phyloP scores from a whole-genome alignment of 2,888 invertebrate genomes.

The Oxytorus armatus region DNA sequence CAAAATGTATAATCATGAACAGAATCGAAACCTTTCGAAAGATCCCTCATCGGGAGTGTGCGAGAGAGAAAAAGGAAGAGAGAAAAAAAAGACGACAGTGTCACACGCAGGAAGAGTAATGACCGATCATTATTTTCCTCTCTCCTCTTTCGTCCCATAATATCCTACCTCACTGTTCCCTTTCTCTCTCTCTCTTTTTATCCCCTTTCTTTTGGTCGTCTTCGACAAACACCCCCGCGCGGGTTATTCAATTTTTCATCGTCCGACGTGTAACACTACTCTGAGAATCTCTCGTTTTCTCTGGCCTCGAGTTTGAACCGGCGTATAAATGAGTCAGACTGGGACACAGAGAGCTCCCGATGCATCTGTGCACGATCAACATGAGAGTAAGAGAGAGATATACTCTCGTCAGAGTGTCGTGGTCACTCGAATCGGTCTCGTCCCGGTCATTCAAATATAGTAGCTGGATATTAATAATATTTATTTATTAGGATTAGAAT shows the following conservation, averaged over 20 bases:
- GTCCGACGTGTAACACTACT: slow-evolving; percentile 34
- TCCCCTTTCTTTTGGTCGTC: slow-evolving; percentile 25
- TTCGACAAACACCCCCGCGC: slow-evolving; percentile 53
- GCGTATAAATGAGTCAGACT: slow-evolving; percentile 56
- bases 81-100: slow-evolving; percentile 50
- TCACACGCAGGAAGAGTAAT: slow-evolving; percentile 63
- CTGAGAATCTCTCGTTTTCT: slow-evolving; percentile 41
- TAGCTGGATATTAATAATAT: slow-evolving; percentile 75
- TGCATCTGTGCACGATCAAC: slow-evolving; percentile 52
- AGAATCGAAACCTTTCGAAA: slow-evolving; percentile 59
- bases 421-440: slow-evolving; percentile 12
- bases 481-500: slow-evolving; percentile 74
- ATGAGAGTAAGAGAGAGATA: slow-evolving; percentile 23
- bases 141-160: slow-evolving; percentile 40
- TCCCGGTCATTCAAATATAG: slow-evolving; percentile 69
- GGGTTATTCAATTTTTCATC: slow-evolving; percentile 67
- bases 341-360: slow-evolving; percentile 19
- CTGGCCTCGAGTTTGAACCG: slow-evolving; percentile 28
- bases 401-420: slow-evolving; percentile 52
- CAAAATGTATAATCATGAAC: slow-evolving; percentile 33
- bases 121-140: slow-evolving; percentile 65
- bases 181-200: slow-evolving; percentile 37
- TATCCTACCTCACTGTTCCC: slow-evolving; percentile 27
- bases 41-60: slow-evolving; percentile 36
- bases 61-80: slow-evolving; percentile 18